Evolutionary conservation across 2,797 vertebrate genomes (phyloP), one percentile per base, ranked within the genome.

Genomic region (Alexandromys oeconomus): DNA sequence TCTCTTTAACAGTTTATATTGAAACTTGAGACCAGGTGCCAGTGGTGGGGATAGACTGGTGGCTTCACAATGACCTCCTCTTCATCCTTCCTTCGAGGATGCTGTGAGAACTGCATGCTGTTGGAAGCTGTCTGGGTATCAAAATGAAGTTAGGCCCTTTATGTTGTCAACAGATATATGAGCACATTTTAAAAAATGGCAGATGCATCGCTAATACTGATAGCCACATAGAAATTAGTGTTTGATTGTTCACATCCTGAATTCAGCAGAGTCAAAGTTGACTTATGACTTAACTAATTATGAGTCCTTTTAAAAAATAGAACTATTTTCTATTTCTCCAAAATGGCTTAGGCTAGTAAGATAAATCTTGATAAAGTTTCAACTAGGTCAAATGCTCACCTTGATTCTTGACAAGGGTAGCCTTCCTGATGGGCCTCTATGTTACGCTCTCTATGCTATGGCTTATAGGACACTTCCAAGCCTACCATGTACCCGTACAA

Each of bases 241-340:
- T 89, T 78, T 74, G 12, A 7, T 93, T 90, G 54, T 57, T 84
- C 11, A 69, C 27, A 94, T 48, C 10, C 40, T 25, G 8, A 92
- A 87, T 59, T 57, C 29, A 88, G 65, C 3, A 85, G 17, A 88
- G 19, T 74, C 14, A 43, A 89, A 79, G 43, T 81, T 76, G 71
- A 78, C 43, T 86, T 91, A 82, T 69, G 10, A 88, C 46, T 91
- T 5, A 93, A 79, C 27, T 87, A 94, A 93, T 74, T 91, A 59
- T 40, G 21, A 82, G 34, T 90, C 37, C 37, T 67, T 67, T 93
- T 59, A 65, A 92, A 46, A 34, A 23, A 40, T 79, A 61, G 19
- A 87, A 88, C 34, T 34, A 2, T 74, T 84, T 81, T 91, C 57
- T 96, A 46, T 79, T 23, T 90, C 40, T 85, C 77, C 25, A 85